phyloP scores from a whole-genome alignment of 2,888 invertebrate genomes.

The Netelia fuscicornis region DNA sequence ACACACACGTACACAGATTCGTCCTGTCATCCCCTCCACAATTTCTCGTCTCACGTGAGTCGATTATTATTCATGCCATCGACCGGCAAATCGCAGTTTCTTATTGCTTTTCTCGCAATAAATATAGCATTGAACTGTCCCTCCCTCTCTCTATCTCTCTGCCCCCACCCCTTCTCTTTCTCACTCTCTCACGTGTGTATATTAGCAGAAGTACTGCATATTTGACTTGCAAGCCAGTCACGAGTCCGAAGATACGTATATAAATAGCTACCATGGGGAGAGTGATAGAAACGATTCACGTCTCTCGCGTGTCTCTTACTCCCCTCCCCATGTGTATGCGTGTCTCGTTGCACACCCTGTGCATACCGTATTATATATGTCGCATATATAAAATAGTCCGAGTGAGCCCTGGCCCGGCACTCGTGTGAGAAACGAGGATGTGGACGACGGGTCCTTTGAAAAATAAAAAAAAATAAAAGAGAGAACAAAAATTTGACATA shows the following conservation, averaged over 20 bases:
- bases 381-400: slow-evolving; percentile 14
- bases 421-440: background rate
- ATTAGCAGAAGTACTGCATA: slow-evolving; percentile 41
- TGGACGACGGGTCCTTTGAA: background rate
- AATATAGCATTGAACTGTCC: slow-evolving; percentile 46
- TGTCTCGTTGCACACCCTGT: slow-evolving; percentile 25
- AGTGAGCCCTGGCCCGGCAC: background rate
- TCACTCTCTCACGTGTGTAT: slow-evolving; percentile 4
- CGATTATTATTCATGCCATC: slow-evolving; percentile 70
- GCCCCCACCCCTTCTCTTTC: background rate
- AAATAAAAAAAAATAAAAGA: background rate
- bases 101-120: slow-evolving; percentile 63
- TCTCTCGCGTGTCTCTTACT: slow-evolving; percentile 37
- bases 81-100: slow-evolving; percentile 67
- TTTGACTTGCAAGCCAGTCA: slow-evolving; percentile 57
- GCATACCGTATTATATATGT: slow-evolving; percentile 24
- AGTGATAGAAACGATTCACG: slow-evolving; percentile 56
- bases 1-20: background rate
- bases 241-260: slow-evolving; percentile 42
- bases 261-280: slow-evolving; percentile 55
- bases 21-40: background rate
- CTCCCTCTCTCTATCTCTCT: slow-evolving; percentile 14
- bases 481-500: background rate
- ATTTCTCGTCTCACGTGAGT: slow-evolving; percentile 63
- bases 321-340: slow-evolving; percentile 33